Evolutionary conservation across 2,113 vertebrate species (phyloP), one percentile per base, ranked within the genome.

Genomic region (Lates calcarifer): DNA sequence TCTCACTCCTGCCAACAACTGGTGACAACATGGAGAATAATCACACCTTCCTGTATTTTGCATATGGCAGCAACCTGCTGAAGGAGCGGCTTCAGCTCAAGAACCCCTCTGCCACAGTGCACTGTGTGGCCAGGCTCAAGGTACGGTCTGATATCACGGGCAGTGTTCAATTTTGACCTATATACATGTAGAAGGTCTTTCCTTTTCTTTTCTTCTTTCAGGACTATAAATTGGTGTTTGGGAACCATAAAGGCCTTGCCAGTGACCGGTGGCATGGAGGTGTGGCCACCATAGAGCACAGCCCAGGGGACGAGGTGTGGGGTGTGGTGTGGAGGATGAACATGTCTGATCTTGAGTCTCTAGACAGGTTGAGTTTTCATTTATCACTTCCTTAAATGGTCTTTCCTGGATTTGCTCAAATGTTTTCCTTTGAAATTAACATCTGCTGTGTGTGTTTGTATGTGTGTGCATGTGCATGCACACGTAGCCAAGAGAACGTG

Each of bases 161-260:
- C 13, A 22, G n/a, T n/a, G n/a, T n/a, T 14, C 17, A 11, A 1
- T 55, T 37, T 18, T 13, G 8, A 49, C 7, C 13, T 4, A 14
- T 26, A 12, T 24, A 51, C 5, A 29, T 9, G 35, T 11, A 15
- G 5, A 18, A 29, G 1, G 9, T 51, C 10, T 22, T 6, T 69
- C 13, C 35, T 20, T 26, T 11, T 58, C 6, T 79, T n/a, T 51
- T 37, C 39, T 69, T 55, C 90, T 43, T 69, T 55, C 90, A 98
- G 98, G 95, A 96, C 89, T 97, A 96, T 90, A 97, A 94, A 60
- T 91, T 99, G 31, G 94, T 95, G 77, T 99, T 99, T 94, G 97
- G 97, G 26, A 95, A 95, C 94, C 93, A 94, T 87, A 91, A 91
- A 91, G 95, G 95, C 82, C 67, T 95, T 67, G 94, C 89, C 80